Evolutionary conservation across 2,113 vertebrate genomes (phyloP), one percentile per base, ranked within the genome.

Genomic region (Indicator maculatus): DNA sequence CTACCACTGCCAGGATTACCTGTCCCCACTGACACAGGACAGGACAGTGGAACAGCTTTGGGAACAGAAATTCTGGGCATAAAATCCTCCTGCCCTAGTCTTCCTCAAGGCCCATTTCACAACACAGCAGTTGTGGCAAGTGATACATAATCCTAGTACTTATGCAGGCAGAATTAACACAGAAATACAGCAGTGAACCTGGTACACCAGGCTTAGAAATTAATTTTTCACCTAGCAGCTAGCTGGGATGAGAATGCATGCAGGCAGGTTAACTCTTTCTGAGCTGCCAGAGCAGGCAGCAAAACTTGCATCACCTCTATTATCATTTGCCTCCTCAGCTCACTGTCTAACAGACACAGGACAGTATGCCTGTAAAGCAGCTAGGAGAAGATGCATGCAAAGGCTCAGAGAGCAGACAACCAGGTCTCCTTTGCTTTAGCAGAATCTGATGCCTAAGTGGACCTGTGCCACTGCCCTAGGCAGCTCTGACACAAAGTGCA

Each of bases 161-260:
- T 87, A 89, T 1, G 53, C 52, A 79, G 85, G 52, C 78, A 85
- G 84, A 94, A 87, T 73, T 88, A 92, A 96, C 53, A 74, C 50
- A 74, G 76, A 92, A 93, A 76, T 82, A 73, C 90, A 93, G n/a
- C 63, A 73, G 45, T 31, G 50, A 77, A 78, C 86, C 84, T 58
- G 64, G 84, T 73, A 84, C 45, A 79, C 12, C 50, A 89, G 71
- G 56, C 63, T 73, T 47, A 28, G 63, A 93, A 91, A 94, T 85
- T 86, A 90, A 65, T 87, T 94, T 92, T 95, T 76, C 87, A 92
- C 83, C 78, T 76, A 83, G 56, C 60, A 88, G 88, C 69, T 59
- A 89, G 67, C 59, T 80, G n/a, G 31, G 56, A 83, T 19, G 26
- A 73, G 83, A 86, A 83, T 16, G n/a, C 3, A 63, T 1, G 3